Conservation (phyloP, 2,888 invertebrate species). For the Cybosia mesomella region DNA sequence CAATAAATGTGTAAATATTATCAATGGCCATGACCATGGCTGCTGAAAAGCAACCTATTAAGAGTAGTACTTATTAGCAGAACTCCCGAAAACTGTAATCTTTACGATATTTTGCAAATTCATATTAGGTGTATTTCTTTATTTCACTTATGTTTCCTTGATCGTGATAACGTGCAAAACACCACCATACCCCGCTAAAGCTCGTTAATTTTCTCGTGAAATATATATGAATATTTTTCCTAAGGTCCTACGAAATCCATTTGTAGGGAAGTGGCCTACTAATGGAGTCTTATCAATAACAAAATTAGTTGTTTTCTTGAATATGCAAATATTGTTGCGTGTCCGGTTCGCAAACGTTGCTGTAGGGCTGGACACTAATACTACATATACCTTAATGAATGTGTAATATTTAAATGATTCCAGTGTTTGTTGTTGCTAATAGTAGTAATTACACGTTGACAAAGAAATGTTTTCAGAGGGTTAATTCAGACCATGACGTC, state of each 20-base stretch:
- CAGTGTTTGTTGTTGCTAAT: constrained; percentile 46
- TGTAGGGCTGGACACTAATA: constrained; percentile 57
- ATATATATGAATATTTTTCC: constrained; percentile 24
- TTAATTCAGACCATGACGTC: constrained; percentile 22
- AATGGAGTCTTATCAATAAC: constrained; percentile 54
- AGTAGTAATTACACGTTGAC: constrained; percentile 36
- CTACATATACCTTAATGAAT: constrained; percentile 54
- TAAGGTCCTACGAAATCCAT: constrained; percentile 37
- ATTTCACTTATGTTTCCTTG: too few species aligned
- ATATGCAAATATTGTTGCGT: constrained; percentile 68
- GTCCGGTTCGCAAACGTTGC: constrained; percentile 46
- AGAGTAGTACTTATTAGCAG: too few species aligned
- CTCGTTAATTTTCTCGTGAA: constrained; percentile 13
- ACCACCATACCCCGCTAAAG: neutral
- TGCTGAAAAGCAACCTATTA: too few species aligned
- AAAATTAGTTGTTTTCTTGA: constrained; percentile 61
- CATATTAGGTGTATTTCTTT: too few species aligned
- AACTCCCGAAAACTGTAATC: too few species aligned
- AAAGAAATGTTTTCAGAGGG: constrained; percentile 23
- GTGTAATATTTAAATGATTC: constrained; percentile 54
- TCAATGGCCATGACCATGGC: too few species aligned
- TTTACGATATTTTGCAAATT: too few species aligned
- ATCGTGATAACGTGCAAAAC: neutral
- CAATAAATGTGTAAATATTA: too few species aligned
- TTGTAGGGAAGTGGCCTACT: constrained; percentile 45